phyloP scores from a whole-genome alignment of 1,140 invertebrate species.

The Cydia strobilella region DNA sequence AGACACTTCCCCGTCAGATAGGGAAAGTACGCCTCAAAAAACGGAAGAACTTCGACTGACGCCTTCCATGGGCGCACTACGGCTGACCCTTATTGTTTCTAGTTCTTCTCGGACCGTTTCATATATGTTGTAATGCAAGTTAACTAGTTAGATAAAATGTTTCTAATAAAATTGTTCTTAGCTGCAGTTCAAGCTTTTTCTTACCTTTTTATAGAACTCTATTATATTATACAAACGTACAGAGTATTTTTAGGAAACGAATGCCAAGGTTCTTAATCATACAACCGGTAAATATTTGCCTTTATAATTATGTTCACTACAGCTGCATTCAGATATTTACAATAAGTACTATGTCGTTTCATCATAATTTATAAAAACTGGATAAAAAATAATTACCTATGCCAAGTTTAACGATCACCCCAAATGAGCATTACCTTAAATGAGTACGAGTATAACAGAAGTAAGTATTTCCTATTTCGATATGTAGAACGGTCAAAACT shows the following conservation, averaged over 20 bases:
- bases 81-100: too few relatives aligned
- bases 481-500: slow-evolving; percentile 8
- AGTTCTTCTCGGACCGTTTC: too few relatives aligned
- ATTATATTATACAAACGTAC: not conserved
- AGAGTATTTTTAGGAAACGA: not conserved
- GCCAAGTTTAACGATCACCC: not conserved
- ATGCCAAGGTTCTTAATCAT: not conserved
- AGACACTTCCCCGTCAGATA: not conserved
- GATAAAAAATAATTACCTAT: slow-evolving; percentile 3
- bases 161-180: not conserved
- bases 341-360: not conserved
- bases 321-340: not conserved
- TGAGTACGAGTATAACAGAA: too few relatives aligned
- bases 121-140: not conserved
- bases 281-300: not conserved
- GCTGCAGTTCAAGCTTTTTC: slow-evolving; percentile 3
- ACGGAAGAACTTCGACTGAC: too few relatives aligned
- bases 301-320: slow-evolving; percentile 1
- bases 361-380: not conserved
- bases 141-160: not conserved
- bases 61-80: too few relatives aligned
- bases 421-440: slow-evolving; percentile 16
- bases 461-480: slow-evolving; percentile 1
- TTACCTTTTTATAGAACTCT: slow-evolving; percentile 24
- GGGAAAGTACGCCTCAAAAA: too few relatives aligned